Base-by-base conservation (phyloP, 2,888 invertebrate genomes). In the Gymnoscelis rufifasciata region DNA sequence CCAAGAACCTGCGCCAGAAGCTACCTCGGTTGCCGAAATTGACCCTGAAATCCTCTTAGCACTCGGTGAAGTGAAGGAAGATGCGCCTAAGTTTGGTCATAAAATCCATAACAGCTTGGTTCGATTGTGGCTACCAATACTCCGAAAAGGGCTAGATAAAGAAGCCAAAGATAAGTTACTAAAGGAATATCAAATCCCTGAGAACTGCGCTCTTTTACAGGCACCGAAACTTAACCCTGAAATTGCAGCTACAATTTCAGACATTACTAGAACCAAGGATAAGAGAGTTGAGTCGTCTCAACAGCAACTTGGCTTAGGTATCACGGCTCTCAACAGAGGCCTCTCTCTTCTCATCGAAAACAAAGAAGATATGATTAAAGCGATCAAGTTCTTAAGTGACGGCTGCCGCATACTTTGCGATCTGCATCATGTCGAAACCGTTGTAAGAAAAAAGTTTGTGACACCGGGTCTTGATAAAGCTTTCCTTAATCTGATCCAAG, bases 11-110 rank as follows among this genome's bases (percentile, higher is more conserved):
- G 29, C 3, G 5, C n/a, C 13, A n/a, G 30, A 11, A 30, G n/a
- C 14, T 7, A 27, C 13, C 13, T 3, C 10, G 26, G n/a, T 28
- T 7, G 2, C 19, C 12, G 39, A 40, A 31, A 12, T 40, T 13
- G 30, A 40, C 7, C 30, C 19, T 23, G 39, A 40, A 23, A 40
- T 40, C 1, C n/a, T n/a, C n/a, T n/a, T n/a, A n/a, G n/a, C n/a
- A n/a, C n/a, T n/a, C n/a, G n/a, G n/a, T n/a, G n/a, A n/a, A n/a
- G n/a, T n/a, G n/a, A n/a, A n/a, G 26, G 26, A 7, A 3, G 26
- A 26, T 6, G 26, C 26, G 7, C 26, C 26, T 7, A 26, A 26
- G 26, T 8, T 26, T 1, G 26, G 26, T 6, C 6, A 3, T 7
- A 1, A 3, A 2, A 26, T 26, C 6, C 26, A 26, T 7, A 6